Evolutionary conservation across 2,888 invertebrate species (phyloP), one percentile per base, ranked within the genome.

Genomic region (Machimus rusticus): DNA sequence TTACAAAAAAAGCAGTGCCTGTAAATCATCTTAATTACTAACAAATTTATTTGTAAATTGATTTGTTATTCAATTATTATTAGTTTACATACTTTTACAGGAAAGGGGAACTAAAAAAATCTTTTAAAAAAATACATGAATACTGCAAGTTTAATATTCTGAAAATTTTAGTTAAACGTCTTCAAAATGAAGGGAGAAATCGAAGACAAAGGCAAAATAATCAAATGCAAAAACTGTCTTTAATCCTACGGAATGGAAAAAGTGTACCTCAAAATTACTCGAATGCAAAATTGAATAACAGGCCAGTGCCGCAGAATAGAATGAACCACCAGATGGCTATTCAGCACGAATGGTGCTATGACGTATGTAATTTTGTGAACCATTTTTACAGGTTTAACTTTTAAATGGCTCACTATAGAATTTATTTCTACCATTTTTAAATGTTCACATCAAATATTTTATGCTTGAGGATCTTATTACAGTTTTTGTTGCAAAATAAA

Each of bases 111-210:
- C 66, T n/a, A 28, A 66, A 23, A 66, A 28, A n/a, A n/a, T n/a
- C n/a, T n/a, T 23, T 19, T 66, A 66, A 5, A 55, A 55, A 19
- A 19, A 66, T 0, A 1, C 66, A 19, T 66, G 66, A 19, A 66
- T 23, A 66, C 28, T 66, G 28, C 2, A 28, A 66, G 66, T 28
- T 12, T 66, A 66, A 66, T 66, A 66, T 12, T 66, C 31, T 16
- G 19, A 76, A n/a, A 76, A 37, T 78, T 78, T 78, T 78, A 78
- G 78, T 78, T 34, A 78, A 78, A 78, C 78, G 78, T 78, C 78
- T 78, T 39, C 37, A 37, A 14, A 43, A 78, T 43, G 46, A 39
- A 39, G 19, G 46, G 43, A 34, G 78, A 78, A 5, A 16, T 19
- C 37, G 43, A 43, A 78, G 37, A 14, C 43, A 3, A 43, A 37